Evolutionary conservation across 2,888 invertebrate genomes (phyloP).

Genomic region (Phaonia tiefii): DNA sequence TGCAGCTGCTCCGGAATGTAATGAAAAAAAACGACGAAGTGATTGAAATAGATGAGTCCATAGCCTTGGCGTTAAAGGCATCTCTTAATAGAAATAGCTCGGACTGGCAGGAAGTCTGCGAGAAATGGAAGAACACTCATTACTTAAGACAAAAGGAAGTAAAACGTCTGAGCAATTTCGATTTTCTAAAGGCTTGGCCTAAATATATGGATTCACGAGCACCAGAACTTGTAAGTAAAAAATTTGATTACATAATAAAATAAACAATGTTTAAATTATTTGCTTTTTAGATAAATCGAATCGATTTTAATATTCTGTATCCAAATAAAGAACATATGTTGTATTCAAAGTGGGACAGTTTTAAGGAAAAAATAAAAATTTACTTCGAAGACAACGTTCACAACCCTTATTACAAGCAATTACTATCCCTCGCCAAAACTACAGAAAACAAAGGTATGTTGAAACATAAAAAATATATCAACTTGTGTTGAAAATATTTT

Average conservation of each 20-base stretch:
- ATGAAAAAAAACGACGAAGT: background rate
- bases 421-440: constrained; percentile 7
- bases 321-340: constrained; percentile 46
- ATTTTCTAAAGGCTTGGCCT: constrained; percentile 35
- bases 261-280: constrained; percentile 1
- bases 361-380: constrained; percentile 40
- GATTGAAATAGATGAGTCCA: constrained; percentile 25
- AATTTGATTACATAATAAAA: constrained; percentile 4
- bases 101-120: constrained; percentile 37
- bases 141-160: constrained; percentile 35
- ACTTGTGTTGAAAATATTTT: too few relatives aligned
- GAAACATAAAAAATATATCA: constrained; percentile 7
- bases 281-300: constrained; percentile 41
- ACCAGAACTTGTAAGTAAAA: constrained; percentile 27
- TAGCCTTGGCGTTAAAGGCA: constrained; percentile 48
- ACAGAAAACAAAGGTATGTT: constrained; percentile 28
- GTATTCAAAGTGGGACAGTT: constrained; percentile 50
- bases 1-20: background rate
- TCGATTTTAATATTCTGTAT: constrained; percentile 46
- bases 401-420: background rate
- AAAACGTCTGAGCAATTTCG: constrained; percentile 22
- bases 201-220: constrained; percentile 47
- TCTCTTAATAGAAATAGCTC: constrained; percentile 25
- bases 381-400: background rate
- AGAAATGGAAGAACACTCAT: constrained; percentile 51